Evolutionary conservation across 2,113 vertebrate genomes (phyloP), one percentile per base, ranked within the genome.

Genomic region (Lontra canadensis): DNA sequence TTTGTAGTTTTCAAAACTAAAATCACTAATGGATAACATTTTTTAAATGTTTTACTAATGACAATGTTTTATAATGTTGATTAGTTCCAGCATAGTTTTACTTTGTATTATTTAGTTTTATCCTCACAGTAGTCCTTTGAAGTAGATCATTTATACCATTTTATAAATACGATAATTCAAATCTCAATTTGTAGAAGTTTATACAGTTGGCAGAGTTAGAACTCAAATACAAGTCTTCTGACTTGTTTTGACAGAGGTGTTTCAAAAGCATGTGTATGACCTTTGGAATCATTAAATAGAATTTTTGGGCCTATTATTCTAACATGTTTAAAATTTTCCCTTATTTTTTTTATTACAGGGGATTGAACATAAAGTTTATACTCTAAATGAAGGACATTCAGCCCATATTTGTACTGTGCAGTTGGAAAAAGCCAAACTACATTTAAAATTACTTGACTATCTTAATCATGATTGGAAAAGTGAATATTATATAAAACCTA

Each of bases 351-450:
- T 96, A 96, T 96, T 97, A 84, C 98, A 99, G 99, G 99, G 98
- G 74, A 98, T 96, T 93, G 98, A 98, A 69, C 98, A 97, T 90
- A 98, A 96, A 42, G 97, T 98, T 21, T 95, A 97, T 67, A 98
- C 97, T 92, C 97, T 99, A 47, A 90, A 99, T 88, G 99, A 99
- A 80, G 99, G 99, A 39, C 99, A 98, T 98, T 99, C 99, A 42
- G 98, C 99, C n/a, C 99, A 99, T 97, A 99, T 99, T 98, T 99
- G 99, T 98, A 99, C 99, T 63, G 99, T 99, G 69, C 98, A 99
- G 94, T 98, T 99, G 98, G 98, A 99, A 98, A 98, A 99, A 95
- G 99, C 99, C 52, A 99, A 82, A 79, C 98, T 99, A 34, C 96
- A 99, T 96, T 99, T 99, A 80, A 95, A 98, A 76, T 98, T 99